phyloP scores from a whole-genome alignment of 2,797 vertebrate species.

The Esox lucius region DNA sequence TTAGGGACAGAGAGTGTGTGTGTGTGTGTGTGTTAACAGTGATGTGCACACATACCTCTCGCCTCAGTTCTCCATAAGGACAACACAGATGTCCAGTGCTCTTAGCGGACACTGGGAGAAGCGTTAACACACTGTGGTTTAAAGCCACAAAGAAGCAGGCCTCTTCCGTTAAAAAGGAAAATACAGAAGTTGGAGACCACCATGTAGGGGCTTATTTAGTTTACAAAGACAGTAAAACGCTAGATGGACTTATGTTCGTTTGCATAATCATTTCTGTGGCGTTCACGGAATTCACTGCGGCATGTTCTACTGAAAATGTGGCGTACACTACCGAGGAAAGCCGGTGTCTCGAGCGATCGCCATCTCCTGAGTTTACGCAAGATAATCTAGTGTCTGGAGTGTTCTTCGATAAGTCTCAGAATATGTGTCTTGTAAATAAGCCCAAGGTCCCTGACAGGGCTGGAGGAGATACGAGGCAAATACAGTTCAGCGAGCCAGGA shows the following conservation, averaged over 20 bases:
- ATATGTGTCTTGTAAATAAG: no score
- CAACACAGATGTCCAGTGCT: not conserved
- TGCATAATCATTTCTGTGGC: no score
- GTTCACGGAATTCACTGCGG: no score
- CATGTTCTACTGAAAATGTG: no score
- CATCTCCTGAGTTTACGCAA: no score
- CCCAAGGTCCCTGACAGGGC: not conserved
- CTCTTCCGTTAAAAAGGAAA: conserved; percentile 17
- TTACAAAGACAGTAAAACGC: no score
- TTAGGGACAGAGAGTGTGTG: conserved; percentile 20
- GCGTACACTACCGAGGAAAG: no score
- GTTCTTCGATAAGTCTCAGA: no score
- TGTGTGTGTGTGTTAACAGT: conserved; percentile 8
- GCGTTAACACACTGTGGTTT: conserved; percentile 29
- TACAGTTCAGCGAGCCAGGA: not conserved
- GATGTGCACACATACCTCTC: not conserved
- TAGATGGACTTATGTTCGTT: no score
- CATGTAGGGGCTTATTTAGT: no score
- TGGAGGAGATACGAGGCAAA: conserved; percentile 11
- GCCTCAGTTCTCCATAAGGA: not conserved
- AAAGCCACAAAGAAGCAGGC: conserved; percentile 16
- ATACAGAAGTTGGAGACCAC: conserved; percentile 24
- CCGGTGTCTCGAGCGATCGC: no score
- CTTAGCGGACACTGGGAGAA: conserved; percentile 46
- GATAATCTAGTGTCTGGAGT: no score